Evolutionary conservation across 1,140 invertebrate genomes (phyloP).

Genomic region (Trinorchestia longiramus): DNA sequence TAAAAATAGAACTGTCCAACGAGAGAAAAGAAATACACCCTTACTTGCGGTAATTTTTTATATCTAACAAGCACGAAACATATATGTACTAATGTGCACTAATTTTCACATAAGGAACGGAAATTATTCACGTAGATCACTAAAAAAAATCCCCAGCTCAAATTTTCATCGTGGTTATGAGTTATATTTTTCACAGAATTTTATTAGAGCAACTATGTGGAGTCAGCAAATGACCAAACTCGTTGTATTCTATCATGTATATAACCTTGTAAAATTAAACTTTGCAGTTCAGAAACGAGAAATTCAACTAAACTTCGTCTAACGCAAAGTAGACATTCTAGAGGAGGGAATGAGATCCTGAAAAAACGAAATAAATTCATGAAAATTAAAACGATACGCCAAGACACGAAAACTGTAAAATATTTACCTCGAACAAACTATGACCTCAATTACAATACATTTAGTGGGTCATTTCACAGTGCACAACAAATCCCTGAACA

Average conservation of each 20-base stretch:
- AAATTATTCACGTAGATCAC: background rate
- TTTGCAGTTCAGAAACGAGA: background rate
- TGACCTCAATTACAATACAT: background rate
- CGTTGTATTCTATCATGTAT: background rate
- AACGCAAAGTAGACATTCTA: background rate
- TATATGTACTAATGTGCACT: no score
- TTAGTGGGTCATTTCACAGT: background rate
- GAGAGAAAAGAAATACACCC: background rate
- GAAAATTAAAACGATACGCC: background rate
- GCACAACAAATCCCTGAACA: background rate
- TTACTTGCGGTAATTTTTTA: background rate
- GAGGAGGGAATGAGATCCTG: background rate
- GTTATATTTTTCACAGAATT: no score
- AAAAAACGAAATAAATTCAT: background rate
- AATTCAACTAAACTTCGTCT: background rate
- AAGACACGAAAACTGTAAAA: background rate
- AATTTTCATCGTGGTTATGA: no score
- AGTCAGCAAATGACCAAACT: background rate
- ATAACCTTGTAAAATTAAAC: background rate
- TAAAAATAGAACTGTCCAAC: background rate
- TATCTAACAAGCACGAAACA: background rate
- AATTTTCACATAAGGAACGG: no score
- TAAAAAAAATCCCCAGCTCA: background rate
- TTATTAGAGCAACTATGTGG: no score
- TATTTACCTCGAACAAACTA: background rate